phyloP scores from a whole-genome alignment of 2,797 vertebrate genomes.

The Anabacerthia variegaticeps region DNA sequence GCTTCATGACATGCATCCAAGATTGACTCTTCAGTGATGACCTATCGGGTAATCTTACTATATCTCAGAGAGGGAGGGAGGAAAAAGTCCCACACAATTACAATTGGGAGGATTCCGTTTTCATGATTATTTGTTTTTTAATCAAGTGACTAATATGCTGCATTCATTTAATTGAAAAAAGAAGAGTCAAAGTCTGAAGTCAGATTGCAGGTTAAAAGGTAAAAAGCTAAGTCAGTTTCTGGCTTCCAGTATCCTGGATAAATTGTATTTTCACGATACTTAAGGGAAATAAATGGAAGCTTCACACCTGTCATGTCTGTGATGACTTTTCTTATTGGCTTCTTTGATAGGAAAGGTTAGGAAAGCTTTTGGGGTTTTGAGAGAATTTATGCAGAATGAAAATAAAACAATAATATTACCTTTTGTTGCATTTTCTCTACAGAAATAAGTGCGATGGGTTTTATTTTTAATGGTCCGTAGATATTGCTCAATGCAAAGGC shows the following conservation, averaged over 20 bases:
- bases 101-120: not conserved
- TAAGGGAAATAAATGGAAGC: not conserved
- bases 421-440: not conserved
- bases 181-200: not conserved
- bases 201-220: not conserved
- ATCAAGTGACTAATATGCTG: not conserved
- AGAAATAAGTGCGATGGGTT: not conserved
- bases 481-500: not conserved
- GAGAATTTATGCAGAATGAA: not conserved
- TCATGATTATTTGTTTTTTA: not conserved
- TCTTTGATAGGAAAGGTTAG: not conserved
- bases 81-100: accelerated
- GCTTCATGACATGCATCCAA: not conserved
- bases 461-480: not conserved
- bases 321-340: not conserved
- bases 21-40: not conserved
- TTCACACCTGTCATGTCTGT: not conserved
- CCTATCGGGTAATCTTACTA: not conserved
- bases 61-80: not conserved
- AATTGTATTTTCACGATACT: not conserved
- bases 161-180: not conserved
- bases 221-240: not conserved
- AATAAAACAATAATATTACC: not conserved
- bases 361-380: not conserved
- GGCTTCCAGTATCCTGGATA: not conserved